Percentiles rank a stretch among this genome's conserved stretches.
These are phyloP conservation scores for Drosophila robusta DNA, from an alignment of 2,888 invertebrate species.

Conservation along the genomic window DNA sequence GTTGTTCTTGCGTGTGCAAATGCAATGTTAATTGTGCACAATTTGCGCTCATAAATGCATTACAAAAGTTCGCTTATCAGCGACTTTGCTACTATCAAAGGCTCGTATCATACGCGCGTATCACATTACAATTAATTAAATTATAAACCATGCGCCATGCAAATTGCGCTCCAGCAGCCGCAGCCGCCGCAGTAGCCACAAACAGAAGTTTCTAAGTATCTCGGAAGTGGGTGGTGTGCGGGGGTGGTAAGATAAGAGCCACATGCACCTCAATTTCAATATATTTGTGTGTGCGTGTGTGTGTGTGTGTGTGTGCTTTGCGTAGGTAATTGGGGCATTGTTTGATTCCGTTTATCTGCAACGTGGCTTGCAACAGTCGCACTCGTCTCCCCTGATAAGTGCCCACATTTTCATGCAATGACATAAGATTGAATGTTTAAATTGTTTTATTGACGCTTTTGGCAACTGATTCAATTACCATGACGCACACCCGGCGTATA, in stretches of 20 bases:
- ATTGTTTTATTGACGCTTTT: conserved; percentile 40
- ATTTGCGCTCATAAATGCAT: conserved; percentile 48
- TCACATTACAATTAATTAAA: conserved; percentile 74
- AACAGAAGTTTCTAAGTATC: conserved; percentile 36
- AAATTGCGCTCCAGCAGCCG: conserved; percentile 41
- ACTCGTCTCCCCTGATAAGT: conserved; percentile 46
- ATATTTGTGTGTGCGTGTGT: conserved; percentile 1
- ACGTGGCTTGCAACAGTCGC: conserved; percentile 23
- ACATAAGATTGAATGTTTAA: conserved; percentile 61
- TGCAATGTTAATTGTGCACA: conserved; percentile 57
- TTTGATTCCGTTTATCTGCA: conserved; percentile 54
- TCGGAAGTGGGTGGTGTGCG: conserved; percentile 7
- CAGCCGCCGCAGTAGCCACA: conserved; percentile 13
- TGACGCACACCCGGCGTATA: conserved; percentile 55
- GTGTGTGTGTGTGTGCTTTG: conserved; percentile 5
- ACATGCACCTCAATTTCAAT: conserved; percentile 25
- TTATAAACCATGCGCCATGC: conserved; percentile 59
- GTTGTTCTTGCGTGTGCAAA: conserved; percentile 17
- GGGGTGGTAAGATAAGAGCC: conserved; percentile 37
- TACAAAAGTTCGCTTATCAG: conserved; percentile 40
- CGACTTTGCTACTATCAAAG: conserved; percentile 15
- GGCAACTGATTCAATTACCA: conserved; percentile 26
- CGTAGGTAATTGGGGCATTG: conserved; percentile 69
- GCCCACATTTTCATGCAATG: conserved; percentile 42
- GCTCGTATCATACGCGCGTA: conserved; percentile 44